Percentiles rank a stretch among this genome's conserved stretches.
Evolutionary conservation across 2,888 invertebrate species (phyloP).

Genomic region (Esperia sulphurella): DNA sequence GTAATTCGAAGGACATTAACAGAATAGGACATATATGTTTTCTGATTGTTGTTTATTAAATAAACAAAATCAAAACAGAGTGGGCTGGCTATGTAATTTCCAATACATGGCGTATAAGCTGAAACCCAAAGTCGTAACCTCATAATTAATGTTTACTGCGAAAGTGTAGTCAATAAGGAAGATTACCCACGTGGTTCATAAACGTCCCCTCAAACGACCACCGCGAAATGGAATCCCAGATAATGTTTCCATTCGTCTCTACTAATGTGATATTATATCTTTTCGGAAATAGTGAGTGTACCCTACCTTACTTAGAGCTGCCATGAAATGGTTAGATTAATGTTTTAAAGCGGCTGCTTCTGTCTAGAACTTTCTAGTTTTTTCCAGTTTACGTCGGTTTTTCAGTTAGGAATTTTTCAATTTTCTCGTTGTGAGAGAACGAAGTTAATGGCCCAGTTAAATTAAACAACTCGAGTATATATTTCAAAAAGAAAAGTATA

Average conservation of each 20-base stretch:
- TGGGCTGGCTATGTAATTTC: too few species aligned
- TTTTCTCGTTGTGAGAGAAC: slow-evolving; percentile 43
- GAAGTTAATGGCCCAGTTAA: slow-evolving; percentile 13
- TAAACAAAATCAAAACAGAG: too few species aligned
- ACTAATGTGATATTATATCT: slow-evolving; percentile 57
- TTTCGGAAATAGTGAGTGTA: slow-evolving; percentile 37
- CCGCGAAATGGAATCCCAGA: slow-evolving; percentile 58
- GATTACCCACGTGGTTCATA: neutral
- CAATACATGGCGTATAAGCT: too few species aligned
- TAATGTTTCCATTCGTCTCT: slow-evolving; percentile 63
- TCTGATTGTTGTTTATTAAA: too few species aligned
- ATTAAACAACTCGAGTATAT: too few species aligned
- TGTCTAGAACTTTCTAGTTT: slow-evolving; percentile 38
- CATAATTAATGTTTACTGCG: too few species aligned
- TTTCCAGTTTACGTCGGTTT: slow-evolving; percentile 37
- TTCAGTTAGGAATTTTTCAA: slow-evolving; percentile 53
- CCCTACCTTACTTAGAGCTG: slow-evolving; percentile 34
- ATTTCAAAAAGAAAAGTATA: too few species aligned
- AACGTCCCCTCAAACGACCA: slow-evolving; percentile 34
- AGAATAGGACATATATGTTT: too few species aligned
- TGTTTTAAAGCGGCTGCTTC: slow-evolving; percentile 24
- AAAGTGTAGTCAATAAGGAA: too few species aligned
- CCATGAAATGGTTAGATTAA: slow-evolving; percentile 38
- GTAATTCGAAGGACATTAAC: too few species aligned
- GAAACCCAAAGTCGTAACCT: too few species aligned